Conservation (phyloP, 2,113 vertebrate genomes). For the Rhabdornis inornatus region DNA sequence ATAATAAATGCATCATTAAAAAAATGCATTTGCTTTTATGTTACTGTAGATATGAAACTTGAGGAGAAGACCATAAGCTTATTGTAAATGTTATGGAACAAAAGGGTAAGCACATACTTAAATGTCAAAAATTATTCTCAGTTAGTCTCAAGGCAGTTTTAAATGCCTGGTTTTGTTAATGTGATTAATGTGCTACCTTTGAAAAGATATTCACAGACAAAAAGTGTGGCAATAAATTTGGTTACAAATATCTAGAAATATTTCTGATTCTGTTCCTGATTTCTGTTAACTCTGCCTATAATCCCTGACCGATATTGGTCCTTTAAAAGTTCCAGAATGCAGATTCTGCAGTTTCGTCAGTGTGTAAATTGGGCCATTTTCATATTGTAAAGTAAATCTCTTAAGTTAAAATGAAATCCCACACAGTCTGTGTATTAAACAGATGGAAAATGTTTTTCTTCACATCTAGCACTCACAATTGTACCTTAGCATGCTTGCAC, state of each 20-base stretch:
- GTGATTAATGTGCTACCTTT: neutral
- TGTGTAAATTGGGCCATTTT: neutral
- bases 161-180: neutral
- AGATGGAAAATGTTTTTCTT: neutral
- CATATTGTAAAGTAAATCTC: neutral
- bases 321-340: neutral
- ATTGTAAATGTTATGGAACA: slow-evolving; percentile 31
- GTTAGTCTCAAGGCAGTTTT: slow-evolving; percentile 16
- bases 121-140: slow-evolving; percentile 20
- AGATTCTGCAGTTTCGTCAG: neutral
- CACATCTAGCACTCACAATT: neutral
- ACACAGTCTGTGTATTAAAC: neutral
- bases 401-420: neutral
- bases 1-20: neutral
- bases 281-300: neutral
- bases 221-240: neutral
- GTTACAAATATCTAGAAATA: neutral
- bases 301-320: neutral
- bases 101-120: slow-evolving; percentile 9
- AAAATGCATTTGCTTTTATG: neutral
- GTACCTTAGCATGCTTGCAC: neutral
- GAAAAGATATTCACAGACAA: neutral
- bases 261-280: neutral
- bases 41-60: neutral
- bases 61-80: neutral